Evolutionary conservation across 53 echinoderm and acorn worm genomes (phyloP).

Genomic region (Crossaster papposus): DNA sequence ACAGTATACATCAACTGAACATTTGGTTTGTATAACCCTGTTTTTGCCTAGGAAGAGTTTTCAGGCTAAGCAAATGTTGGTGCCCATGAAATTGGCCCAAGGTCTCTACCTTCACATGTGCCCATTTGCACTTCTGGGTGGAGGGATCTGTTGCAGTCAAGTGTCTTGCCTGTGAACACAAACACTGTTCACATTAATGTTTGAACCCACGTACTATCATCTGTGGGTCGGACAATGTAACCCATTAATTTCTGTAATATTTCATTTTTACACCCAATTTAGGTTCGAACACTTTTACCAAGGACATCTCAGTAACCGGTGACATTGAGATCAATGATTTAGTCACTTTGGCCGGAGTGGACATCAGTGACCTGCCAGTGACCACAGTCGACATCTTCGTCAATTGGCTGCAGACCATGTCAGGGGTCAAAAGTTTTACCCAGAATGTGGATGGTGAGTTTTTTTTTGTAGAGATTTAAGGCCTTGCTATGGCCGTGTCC

Average conservation of each 20-base stretch:
- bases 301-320: conserved; percentile 40
- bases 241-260: too few relatives aligned
- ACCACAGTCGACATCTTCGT: conserved; percentile 15
- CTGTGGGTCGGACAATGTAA: neutral
- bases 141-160: too few relatives aligned
- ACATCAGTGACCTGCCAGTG: conserved; percentile 50
- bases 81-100: too few relatives aligned
- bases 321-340: conserved; percentile 45
- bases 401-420: conserved; percentile 21
- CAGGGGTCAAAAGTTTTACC: conserved; percentile 47
- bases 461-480: neutral
- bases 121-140: too few relatives aligned
- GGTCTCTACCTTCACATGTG: too few relatives aligned
- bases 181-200: too few relatives aligned
- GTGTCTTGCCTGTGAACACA: too few relatives aligned
- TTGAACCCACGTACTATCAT: neutral
- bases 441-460: conserved; percentile 45
- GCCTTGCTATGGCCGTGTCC: too few relatives aligned
- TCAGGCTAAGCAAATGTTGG: too few relatives aligned
- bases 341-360: conserved; percentile 43
- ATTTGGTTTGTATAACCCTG: too few relatives aligned
- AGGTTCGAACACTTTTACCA: conserved; percentile 38
- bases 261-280: neutral
- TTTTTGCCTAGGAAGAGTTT: too few relatives aligned
- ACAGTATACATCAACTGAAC: too few relatives aligned